These are phyloP conservation scores for Ferdinandea cuprea DNA, from an alignment of 2,888 invertebrate genomes.

Conservation along the genomic window DNA sequence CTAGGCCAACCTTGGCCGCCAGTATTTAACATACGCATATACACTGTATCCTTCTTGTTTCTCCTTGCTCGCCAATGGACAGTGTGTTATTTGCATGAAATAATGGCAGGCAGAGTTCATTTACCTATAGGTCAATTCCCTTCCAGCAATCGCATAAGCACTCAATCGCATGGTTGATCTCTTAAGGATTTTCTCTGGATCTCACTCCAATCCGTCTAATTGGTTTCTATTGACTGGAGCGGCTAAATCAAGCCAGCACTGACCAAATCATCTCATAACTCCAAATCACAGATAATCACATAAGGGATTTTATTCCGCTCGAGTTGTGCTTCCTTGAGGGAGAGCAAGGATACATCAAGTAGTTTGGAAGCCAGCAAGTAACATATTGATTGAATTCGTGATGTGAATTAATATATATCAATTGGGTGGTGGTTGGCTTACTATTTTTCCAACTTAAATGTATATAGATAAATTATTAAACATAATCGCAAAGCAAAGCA, in stretches of 20 bases:
- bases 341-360: not conserved
- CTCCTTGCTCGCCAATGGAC: slow-evolving; percentile 2
- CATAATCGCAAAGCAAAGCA: no score
- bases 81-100: slow-evolving; percentile 19
- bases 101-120: not conserved
- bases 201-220: not conserved
- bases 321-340: slow-evolving; percentile 6
- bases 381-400: slow-evolving; percentile 72
- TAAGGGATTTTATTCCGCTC: slow-evolving; percentile 45
- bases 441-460: not conserved
- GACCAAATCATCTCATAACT: slow-evolving; percentile 64
- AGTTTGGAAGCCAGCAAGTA: slow-evolving; percentile 12
- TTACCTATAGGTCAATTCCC: slow-evolving; percentile 31
- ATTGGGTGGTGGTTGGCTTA: not conserved
- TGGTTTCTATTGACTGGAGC: slow-evolving; percentile 18
- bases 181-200: not conserved
- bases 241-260: slow-evolving; percentile 17
- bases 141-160: not conserved
- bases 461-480: no score
- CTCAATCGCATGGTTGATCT: slow-evolving; percentile 1
- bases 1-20: slow-evolving; percentile 34
- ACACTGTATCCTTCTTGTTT: not conserved
- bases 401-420: slow-evolving; percentile 53
- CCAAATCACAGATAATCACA: slow-evolving; percentile 64
- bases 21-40: slow-evolving; percentile 10